Evolutionary conservation across 2,797 vertebrate genomes (phyloP), one percentile per base, ranked within the genome.

Genomic region (Pelochelys cantorii): DNA sequence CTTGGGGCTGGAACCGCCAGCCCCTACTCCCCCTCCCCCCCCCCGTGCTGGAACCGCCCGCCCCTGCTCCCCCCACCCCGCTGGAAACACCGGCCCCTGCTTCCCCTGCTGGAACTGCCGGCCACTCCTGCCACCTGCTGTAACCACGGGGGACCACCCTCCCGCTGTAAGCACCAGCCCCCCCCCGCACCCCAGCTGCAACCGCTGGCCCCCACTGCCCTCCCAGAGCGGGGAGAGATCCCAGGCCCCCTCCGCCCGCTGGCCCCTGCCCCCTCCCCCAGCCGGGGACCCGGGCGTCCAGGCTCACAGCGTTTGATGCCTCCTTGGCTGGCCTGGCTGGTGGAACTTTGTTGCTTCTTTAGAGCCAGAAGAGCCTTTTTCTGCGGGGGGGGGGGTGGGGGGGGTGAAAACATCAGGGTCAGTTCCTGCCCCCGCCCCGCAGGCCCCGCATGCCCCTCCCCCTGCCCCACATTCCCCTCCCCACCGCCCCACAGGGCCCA

Each of bases 281-380:
- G 23, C 23, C 4, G 20, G 1, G 11, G 3, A 31, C 22, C 25
- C 80, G 15, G n/a, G 68, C 68, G 31, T 42, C 62, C 71, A 4
- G 2, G 97, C 98, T 98, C 97, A 99, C 99, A 99, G 93, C 99
- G 98, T 93, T 99, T 99, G 81, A 99, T 98, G 55, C 99, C 99
- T 5, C 99, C 98, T 94, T 99, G 99, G 95, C 97, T 99, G n/a
- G 98, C 98, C 96, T 98, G 98, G 90, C 96, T 99, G 48, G 98
- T 99, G 94, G 98, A 99, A 91, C 98, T 99, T 96, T 99, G 99
- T 89, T 99, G 99, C 92, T 99, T 99, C 98, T 99, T 99, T 89
- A 99, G 96, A 8, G 99, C 99, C 91, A 99, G 92, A 57, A 99
- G 96, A 0, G 99, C 99, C 95, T 99, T 99, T 98, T 99, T 99